Conservation (phyloP, 2,113 vertebrate species). For the Hiodon alosoides region DNA sequence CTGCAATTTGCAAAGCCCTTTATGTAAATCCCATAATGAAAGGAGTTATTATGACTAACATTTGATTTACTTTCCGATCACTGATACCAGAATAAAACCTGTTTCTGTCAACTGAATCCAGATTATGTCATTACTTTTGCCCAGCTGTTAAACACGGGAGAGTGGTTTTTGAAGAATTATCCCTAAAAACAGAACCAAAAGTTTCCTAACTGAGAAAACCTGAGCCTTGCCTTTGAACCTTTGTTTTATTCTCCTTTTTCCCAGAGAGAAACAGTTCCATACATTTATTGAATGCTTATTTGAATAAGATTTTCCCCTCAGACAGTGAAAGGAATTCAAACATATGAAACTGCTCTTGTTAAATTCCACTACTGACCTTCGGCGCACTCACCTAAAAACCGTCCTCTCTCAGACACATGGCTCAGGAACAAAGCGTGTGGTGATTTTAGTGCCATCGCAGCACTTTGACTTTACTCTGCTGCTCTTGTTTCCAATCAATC, state of each 20-base stretch:
- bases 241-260: not conserved
- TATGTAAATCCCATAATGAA: no score
- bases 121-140: slow-evolving; percentile 14
- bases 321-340: slow-evolving; percentile 18
- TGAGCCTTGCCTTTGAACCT: slow-evolving; percentile 8
- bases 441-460: not conserved
- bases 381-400: not conserved
- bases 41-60: no score
- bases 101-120: slow-evolving; percentile 4
- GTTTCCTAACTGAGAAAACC: slow-evolving; percentile 4
- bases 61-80: no score
- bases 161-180: not conserved
- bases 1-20: no score
- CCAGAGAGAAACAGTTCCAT: not conserved
- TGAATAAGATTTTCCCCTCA: slow-evolving; percentile 12
- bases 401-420: slow-evolving; percentile 9
- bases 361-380: slow-evolving; percentile 14
- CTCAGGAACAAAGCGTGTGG: slow-evolving; percentile 8
- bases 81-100: not conserved
- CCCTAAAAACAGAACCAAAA: not conserved
- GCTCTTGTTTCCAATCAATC: not conserved
- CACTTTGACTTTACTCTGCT: slow-evolving; percentile 7
- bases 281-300: slow-evolving; percentile 10
- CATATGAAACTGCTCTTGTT: slow-evolving; percentile 12
- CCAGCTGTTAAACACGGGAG: slow-evolving; percentile 14